Percentiles rank a stretch among this genome's conserved stretches.
These are phyloP conservation scores for Brachionichthys hirsutus DNA, from an alignment of 2,113 vertebrate species.

Conservation along the genomic window DNA sequence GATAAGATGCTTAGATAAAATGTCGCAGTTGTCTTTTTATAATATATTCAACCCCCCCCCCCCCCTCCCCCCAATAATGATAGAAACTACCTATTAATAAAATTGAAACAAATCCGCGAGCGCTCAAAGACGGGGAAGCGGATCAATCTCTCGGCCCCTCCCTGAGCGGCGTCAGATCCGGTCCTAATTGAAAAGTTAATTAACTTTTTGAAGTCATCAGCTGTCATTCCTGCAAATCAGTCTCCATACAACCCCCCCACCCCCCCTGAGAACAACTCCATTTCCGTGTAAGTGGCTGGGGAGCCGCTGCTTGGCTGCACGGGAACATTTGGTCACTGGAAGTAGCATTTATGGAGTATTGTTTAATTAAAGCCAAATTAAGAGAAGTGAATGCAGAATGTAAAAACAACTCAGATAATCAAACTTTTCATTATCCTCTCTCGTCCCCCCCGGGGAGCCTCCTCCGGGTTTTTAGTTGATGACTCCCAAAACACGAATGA, in stretches of 20 bases:
- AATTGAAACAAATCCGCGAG: no score
- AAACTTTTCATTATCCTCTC: constrained; percentile 92
- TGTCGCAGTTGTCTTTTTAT: no score
- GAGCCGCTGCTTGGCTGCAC: constrained; percentile 85
- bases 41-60: no score
- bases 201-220: constrained; percentile 97
- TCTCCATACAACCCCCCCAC: constrained; percentile 81
- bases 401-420: constrained; percentile 89
- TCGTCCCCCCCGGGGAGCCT: constrained; percentile 83
- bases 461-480: constrained; percentile 73
- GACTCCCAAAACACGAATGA: constrained; percentile 56
- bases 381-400: constrained; percentile 91
- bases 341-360: constrained; percentile 93
- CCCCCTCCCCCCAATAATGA: no score
- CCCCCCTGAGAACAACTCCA: constrained; percentile 84
- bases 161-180: constrained; percentile 79
- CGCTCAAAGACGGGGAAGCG: constrained; percentile 18
- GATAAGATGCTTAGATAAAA: no score
- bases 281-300: constrained; percentile 87
- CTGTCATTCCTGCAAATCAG: constrained; percentile 92
- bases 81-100: neutral
- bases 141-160: constrained; percentile 48
- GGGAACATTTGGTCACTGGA: constrained; percentile 94
- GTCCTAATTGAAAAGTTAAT: constrained; percentile 98
- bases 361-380: constrained; percentile 98